Conservation (phyloP, 1,140 invertebrate species). For the Polyergus mexicanus region DNA sequence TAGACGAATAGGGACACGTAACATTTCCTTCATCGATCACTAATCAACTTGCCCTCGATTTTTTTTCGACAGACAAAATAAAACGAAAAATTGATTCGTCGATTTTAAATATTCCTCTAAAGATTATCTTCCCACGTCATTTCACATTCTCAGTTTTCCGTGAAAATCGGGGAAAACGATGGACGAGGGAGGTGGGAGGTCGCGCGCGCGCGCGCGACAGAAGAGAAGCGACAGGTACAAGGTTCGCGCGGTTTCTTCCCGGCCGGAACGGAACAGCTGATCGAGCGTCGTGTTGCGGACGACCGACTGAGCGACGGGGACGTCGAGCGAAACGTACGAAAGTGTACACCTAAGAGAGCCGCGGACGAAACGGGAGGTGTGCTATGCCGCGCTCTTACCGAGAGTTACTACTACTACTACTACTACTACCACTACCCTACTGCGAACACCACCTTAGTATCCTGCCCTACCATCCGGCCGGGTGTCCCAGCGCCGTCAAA, state of each 20-base stretch:
- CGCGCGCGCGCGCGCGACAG: slow-evolving; percentile 15
- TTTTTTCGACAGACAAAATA: background rate
- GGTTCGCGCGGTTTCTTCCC: background rate
- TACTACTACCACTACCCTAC: slow-evolving; percentile 30
- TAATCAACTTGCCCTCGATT: no score
- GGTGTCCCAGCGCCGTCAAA: slow-evolving; percentile 39
- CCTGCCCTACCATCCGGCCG: slow-evolving; percentile 68
- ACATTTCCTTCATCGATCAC: slow-evolving; percentile 10
- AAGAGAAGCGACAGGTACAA: slow-evolving; percentile 25
- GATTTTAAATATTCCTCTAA: background rate
- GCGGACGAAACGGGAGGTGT: slow-evolving; percentile 78
- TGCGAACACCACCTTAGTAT: slow-evolving; percentile 59
- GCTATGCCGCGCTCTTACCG: slow-evolving; percentile 76
- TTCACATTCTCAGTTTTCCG: no score
- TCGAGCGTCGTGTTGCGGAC: slow-evolving; percentile 68
- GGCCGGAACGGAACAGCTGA: slow-evolving; percentile 75
- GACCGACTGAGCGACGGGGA: slow-evolving; percentile 73
- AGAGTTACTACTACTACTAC: slow-evolving; percentile 77
- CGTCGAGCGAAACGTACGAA: slow-evolving; percentile 65
- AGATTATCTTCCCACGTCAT: background rate
- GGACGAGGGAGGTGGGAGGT: background rate
- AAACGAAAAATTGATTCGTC: background rate
- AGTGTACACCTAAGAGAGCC: slow-evolving; percentile 65
- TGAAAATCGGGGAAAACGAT: background rate
- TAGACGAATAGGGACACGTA: background rate